Percentiles rank a stretch among this genome's conserved stretches.
phyloP scores from a whole-genome alignment of 1,140 invertebrate species.

The Drosophila cardini region DNA sequence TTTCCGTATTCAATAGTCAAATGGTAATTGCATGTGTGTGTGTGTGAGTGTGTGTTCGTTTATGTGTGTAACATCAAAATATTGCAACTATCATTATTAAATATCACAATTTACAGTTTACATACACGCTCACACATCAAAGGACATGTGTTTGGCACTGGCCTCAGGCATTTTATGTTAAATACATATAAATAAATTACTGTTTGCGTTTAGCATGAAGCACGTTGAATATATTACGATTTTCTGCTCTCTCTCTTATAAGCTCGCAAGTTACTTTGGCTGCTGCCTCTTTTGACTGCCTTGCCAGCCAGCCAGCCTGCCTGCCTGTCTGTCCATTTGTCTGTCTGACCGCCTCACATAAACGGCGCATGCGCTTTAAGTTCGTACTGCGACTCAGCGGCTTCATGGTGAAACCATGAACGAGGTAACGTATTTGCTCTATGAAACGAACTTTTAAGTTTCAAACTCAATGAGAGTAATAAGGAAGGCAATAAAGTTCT shows the following conservation, averaged over 20 bases:
- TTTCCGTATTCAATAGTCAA: slow-evolving; percentile 39
- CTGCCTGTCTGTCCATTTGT: slow-evolving; percentile 7
- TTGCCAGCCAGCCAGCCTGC: slow-evolving; percentile 17
- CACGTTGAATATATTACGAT: slow-evolving; percentile 70
- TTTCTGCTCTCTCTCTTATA: slow-evolving; percentile 58
- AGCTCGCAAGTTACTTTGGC: slow-evolving; percentile 55
- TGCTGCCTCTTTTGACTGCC: slow-evolving; percentile 35
- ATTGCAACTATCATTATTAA: slow-evolving; percentile 30
- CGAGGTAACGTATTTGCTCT: no score
- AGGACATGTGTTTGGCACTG: slow-evolving; percentile 70
- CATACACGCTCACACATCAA: slow-evolving; percentile 56
- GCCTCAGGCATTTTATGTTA: slow-evolving; percentile 65
- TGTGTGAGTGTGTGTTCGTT: slow-evolving; percentile 1
- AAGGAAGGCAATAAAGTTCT: slow-evolving; percentile 8
- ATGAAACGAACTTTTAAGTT: no score
- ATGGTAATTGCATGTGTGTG: slow-evolving; percentile 35
- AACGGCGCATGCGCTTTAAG: slow-evolving; percentile 32
- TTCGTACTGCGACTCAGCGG: slow-evolving; percentile 6
- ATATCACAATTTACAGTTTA: slow-evolving; percentile 37
- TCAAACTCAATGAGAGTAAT: neutral
- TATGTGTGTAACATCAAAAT: slow-evolving; percentile 45
- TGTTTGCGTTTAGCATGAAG: slow-evolving; percentile 45
- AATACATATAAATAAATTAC: slow-evolving; percentile 65
- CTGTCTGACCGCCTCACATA: slow-evolving; percentile 23
- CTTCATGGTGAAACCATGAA: no score